phyloP scores from a whole-genome alignment of 1,140 invertebrate species.

The Uloborus diversus region DNA sequence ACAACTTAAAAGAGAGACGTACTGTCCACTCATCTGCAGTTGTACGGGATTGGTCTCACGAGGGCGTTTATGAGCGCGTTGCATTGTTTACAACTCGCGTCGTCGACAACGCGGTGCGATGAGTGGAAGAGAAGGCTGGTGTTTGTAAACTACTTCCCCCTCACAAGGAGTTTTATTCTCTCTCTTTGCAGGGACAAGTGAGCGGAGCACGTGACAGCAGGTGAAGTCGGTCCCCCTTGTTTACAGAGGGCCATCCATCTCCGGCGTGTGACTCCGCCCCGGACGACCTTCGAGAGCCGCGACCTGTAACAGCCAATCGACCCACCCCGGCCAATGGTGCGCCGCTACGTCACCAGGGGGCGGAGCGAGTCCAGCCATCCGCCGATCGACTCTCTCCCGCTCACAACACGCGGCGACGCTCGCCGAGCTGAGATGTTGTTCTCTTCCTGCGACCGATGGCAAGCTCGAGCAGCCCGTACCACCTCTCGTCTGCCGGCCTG shows the following conservation, averaged over 20 bases:
- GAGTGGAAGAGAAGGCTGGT: too few relatives aligned
- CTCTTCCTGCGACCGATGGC: slow-evolving; percentile 41
- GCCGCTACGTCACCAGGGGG: slow-evolving; percentile 5
- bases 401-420: slow-evolving; percentile 44
- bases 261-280: slow-evolving; percentile 10
- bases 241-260: slow-evolving; percentile 51
- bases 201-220: slow-evolving; percentile 44
- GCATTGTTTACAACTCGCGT: too few relatives aligned
- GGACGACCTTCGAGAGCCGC: slow-evolving; percentile 11
- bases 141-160: too few relatives aligned
- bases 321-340: slow-evolving; percentile 14
- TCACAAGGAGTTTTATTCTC: slow-evolving; percentile 4
- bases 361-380: slow-evolving; percentile 4
- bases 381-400: background rate
- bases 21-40: too few relatives aligned
- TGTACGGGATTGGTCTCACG: too few relatives aligned
- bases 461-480: slow-evolving; percentile 35
- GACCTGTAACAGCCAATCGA: slow-evolving; percentile 14
- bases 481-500: slow-evolving; percentile 23
- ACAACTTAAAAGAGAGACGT: too few relatives aligned
- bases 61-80: too few relatives aligned
- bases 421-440: slow-evolving; percentile 41
- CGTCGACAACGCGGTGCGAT: too few relatives aligned
- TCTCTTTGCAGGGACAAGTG: slow-evolving; percentile 9
- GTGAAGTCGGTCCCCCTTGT: slow-evolving; percentile 44